Conservation (phyloP, 2,113 vertebrate species). For the Holacanthus passer region DNA sequence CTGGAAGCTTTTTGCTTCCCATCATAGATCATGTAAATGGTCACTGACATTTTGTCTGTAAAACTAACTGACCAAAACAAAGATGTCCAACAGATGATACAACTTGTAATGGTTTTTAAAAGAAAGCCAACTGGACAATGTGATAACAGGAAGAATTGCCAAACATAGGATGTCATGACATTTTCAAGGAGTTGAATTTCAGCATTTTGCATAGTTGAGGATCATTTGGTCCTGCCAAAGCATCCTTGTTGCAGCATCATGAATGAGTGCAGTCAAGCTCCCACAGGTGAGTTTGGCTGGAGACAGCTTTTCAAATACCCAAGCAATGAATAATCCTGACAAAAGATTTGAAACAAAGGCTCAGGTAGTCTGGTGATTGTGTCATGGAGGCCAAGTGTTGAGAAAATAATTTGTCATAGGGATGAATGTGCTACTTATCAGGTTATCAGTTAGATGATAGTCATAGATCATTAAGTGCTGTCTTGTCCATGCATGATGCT, state of each 20-base stretch:
- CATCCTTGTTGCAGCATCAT: not conserved
- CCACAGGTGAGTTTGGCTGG: not conserved
- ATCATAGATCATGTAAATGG: not conserved
- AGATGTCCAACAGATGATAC: not conserved
- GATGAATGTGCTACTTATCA: not conserved
- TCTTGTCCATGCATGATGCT: not conserved
- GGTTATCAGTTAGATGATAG: not conserved
- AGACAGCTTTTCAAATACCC: not conserved
- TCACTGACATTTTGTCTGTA: not conserved
- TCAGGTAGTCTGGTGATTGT: not conserved
- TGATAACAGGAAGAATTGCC: not conserved
- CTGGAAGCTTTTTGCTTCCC: slow-evolving; percentile 2
- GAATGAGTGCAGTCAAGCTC: not conserved
- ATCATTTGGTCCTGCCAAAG: not conserved
- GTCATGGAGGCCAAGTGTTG: not conserved
- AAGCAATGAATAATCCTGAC: not conserved
- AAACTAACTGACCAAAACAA: not conserved
- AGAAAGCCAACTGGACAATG: not conserved
- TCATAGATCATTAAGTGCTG: not conserved
- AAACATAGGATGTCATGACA: not conserved
- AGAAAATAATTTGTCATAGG: slow-evolving; percentile 20
- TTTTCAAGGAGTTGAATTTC: not conserved
- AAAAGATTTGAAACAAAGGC: not conserved
- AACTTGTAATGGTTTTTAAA: not conserved
- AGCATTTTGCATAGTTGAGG: not conserved